phyloP scores from a whole-genome alignment of 2,113 vertebrate species.

The Ochotona princeps region DNA sequence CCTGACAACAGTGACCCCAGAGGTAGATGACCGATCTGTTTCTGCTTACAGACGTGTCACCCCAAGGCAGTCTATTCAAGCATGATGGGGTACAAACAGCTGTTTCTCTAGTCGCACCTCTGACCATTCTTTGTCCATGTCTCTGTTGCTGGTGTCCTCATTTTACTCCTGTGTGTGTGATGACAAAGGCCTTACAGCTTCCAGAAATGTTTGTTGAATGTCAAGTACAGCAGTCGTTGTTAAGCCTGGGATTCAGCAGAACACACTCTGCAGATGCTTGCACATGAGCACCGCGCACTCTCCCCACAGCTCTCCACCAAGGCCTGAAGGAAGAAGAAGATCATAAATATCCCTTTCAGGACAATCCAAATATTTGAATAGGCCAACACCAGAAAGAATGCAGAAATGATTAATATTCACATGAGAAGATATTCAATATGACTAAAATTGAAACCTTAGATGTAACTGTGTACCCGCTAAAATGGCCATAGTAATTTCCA shows the following conservation, averaged over 20 bases:
- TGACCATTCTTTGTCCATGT: background rate
- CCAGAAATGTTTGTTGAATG: background rate
- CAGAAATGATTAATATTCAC: background rate
- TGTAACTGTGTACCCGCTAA: background rate
- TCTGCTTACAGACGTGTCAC: background rate
- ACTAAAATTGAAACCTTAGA: background rate
- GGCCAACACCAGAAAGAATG: background rate
- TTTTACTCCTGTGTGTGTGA: background rate
- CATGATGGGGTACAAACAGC: background rate
- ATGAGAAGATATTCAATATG: background rate
- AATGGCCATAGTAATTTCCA: background rate
- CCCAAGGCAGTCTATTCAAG: background rate
- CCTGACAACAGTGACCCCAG: background rate
- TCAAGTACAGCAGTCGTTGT: slow-evolving; percentile 4
- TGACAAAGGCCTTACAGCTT: background rate
- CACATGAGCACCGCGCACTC: background rate
- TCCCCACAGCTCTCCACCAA: rapidly evolving
- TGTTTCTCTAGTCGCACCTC: background rate
- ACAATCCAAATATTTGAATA: background rate
- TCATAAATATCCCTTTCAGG: background rate
- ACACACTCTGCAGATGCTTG: background rate
- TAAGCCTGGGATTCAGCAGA: background rate
- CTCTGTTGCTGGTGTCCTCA: background rate
- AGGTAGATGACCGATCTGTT: background rate
- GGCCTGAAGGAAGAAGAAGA: background rate